Conservation (phyloP, 2,113 vertebrate species). For the Malurus melanocephalus region DNA sequence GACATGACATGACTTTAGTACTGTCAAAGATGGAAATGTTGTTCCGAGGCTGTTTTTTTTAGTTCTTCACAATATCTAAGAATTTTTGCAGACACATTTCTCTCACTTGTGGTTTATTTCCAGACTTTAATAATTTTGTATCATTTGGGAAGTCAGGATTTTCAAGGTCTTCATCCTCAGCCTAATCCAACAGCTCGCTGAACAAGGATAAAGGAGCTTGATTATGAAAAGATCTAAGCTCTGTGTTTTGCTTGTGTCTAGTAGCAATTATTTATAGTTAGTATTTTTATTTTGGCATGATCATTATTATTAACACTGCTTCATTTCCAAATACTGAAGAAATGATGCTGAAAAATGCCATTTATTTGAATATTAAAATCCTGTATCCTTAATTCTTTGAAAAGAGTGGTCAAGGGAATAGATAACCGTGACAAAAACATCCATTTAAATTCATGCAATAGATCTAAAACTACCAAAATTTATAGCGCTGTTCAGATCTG, state of each 20-base stretch:
- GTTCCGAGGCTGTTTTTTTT: not conserved
- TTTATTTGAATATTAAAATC: slow-evolving; percentile 70
- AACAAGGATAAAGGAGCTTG: slow-evolving; percentile 29
- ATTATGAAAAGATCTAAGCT: slow-evolving; percentile 22
- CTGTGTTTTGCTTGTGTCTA: not conserved
- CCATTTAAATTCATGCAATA: slow-evolving; percentile 72
- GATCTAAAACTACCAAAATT: slow-evolving; percentile 68
- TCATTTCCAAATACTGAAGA: slow-evolving; percentile 42
- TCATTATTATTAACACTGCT: slow-evolving; percentile 49
- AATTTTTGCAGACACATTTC: not conserved
- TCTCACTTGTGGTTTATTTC: not conserved
- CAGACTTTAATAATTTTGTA: not conserved
- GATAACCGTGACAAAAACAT: slow-evolving; percentile 70
- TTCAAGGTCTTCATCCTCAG: slow-evolving; percentile 1
- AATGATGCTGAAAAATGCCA: slow-evolving; percentile 40
- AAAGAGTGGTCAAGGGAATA: slow-evolving; percentile 55
- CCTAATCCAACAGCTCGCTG: not conserved
- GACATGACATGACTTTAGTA: not conserved
- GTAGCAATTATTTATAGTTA: slow-evolving; percentile 45
- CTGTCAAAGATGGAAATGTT: not conserved
- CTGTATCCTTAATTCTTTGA: slow-evolving; percentile 57
- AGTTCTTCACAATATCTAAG: not conserved
- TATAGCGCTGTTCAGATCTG: slow-evolving; percentile 65
- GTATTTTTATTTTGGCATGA: slow-evolving; percentile 27
- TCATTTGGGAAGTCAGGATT: slow-evolving; percentile 3